These are phyloP conservation scores for Merodon equestris DNA, from an alignment of 2,888 invertebrate genomes.

Conservation along the genomic window DNA sequence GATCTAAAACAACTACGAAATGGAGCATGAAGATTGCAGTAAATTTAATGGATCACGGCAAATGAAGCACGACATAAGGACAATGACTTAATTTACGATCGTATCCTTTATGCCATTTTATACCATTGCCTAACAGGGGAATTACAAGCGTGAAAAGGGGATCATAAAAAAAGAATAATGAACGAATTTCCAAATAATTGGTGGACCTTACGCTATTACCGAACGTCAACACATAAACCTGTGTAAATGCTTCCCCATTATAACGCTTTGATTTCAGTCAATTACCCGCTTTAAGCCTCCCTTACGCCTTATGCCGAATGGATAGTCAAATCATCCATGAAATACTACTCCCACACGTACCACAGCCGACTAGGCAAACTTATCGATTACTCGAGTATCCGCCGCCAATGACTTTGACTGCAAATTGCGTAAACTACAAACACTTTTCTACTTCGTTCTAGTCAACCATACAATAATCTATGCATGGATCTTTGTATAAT, in stretches of 20 bases:
- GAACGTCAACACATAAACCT: no score
- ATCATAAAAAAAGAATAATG: no score
- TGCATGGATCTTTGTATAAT: no score
- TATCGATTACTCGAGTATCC: no score
- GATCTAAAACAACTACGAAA: not conserved
- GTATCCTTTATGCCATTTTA: constrained; percentile 12
- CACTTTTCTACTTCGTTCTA: not conserved
- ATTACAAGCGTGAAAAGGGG: no score
- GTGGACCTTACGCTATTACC: no score
- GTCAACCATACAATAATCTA: constrained; percentile 6
- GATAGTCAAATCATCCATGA: constrained; percentile 40
- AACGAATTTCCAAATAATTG: no score
- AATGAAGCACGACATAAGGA: not conserved
- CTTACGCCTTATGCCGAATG: constrained; percentile 16
- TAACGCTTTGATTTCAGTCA: constrained; percentile 29
- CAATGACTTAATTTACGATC: constrained; percentile 51
- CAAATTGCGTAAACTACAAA: no score
- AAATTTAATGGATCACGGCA: constrained; percentile 36
- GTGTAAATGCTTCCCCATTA: not conserved
- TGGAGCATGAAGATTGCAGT: constrained; percentile 6
- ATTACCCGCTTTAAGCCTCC: constrained; percentile 25
- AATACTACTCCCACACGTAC: no score
- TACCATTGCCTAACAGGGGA: constrained; percentile 11
- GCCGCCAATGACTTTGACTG: no score
- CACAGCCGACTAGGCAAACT: not conserved